phyloP scores from a whole-genome alignment of 2,113 vertebrate genomes.

The Gobius niger region DNA sequence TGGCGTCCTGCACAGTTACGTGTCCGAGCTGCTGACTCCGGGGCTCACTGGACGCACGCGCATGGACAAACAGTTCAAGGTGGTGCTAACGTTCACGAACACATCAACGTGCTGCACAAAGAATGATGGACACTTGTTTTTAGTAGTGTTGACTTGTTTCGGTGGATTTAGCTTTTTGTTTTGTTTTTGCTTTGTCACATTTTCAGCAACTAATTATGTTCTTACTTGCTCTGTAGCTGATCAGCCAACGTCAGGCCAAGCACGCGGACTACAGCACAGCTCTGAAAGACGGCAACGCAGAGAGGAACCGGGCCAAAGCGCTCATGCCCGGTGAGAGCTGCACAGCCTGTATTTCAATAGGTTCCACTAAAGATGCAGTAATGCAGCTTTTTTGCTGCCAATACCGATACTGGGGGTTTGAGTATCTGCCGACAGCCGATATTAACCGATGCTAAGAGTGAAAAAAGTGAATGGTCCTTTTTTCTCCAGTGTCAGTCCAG shows the following conservation, averaged over 20 bases:
- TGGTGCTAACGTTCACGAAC: slow-evolving; percentile 35
- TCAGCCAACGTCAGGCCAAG: slow-evolving; percentile 88
- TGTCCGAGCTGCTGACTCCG: slow-evolving; percentile 89
- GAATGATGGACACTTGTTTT: too few species aligned
- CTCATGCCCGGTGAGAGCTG: slow-evolving; percentile 89
- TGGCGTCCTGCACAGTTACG: slow-evolving; percentile 87
- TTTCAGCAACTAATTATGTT: not conserved
- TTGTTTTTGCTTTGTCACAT: not conserved
- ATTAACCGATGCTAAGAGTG: too few species aligned
- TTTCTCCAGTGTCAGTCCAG: too few species aligned
- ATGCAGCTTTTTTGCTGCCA: too few species aligned
- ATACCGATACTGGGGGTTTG: too few species aligned
- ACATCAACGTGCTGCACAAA: too few species aligned
- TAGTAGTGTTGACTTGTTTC: not conserved
- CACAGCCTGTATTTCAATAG: not conserved
- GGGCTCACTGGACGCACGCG: slow-evolving; percentile 86
- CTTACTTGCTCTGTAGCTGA: slow-evolving; percentile 76
- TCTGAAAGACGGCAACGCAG: slow-evolving; percentile 87
- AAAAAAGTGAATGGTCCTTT: too few species aligned
- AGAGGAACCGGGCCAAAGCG: slow-evolving; percentile 89
- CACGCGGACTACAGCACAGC: slow-evolving; percentile 92
- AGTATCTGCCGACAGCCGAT: too few species aligned
- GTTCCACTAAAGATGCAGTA: not conserved
- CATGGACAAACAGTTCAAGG: slow-evolving; percentile 95
- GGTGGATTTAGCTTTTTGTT: not conserved